Conservation (phyloP, 2,888 invertebrate species). For the Muschampia plurimacula region DNA sequence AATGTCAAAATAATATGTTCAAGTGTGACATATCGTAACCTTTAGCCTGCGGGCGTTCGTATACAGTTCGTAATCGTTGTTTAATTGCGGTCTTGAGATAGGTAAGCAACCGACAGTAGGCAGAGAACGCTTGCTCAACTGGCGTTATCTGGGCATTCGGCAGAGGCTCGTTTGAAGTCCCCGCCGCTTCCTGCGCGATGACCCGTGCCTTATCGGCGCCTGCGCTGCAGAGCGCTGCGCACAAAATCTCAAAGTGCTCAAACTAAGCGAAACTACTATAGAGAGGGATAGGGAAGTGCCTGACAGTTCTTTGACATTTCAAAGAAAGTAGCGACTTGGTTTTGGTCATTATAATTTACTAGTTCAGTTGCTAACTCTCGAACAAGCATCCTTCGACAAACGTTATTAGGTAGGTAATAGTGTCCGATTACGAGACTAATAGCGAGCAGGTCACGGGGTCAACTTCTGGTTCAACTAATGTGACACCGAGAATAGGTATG, state of each 20-base stretch:
- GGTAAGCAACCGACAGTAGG: constrained; percentile 58
- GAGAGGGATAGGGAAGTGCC: not conserved
- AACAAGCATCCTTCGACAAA: not conserved
- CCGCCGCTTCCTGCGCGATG: constrained; percentile 79
- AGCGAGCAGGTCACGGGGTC: constrained; percentile 9
- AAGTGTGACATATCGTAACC: constrained; percentile 40
- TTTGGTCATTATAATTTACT: not conserved
- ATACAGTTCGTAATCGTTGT: constrained; percentile 39
- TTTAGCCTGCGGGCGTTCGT: constrained; percentile 34
- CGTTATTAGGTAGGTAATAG: constrained; percentile 12
- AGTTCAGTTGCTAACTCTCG: not conserved
- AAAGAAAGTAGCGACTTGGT: too few relatives aligned
- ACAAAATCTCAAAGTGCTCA: not conserved
- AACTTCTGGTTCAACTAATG: constrained; percentile 27
- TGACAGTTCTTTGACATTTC: not conserved
- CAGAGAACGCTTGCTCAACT: constrained; percentile 64
- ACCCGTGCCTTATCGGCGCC: constrained; percentile 58
- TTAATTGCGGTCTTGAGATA: constrained; percentile 56
- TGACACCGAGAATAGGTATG: constrained; percentile 3
- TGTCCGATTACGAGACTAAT: constrained; percentile 22
- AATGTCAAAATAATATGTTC: constrained; percentile 34
- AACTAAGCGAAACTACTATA: not conserved
- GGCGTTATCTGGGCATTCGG: constrained; percentile 63
- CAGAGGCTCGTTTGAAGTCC: constrained; percentile 66
- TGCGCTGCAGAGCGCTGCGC: constrained; percentile 39